phyloP scores from a whole-genome alignment of 2,113 vertebrate genomes.

The Hippocampus zosterae region DNA sequence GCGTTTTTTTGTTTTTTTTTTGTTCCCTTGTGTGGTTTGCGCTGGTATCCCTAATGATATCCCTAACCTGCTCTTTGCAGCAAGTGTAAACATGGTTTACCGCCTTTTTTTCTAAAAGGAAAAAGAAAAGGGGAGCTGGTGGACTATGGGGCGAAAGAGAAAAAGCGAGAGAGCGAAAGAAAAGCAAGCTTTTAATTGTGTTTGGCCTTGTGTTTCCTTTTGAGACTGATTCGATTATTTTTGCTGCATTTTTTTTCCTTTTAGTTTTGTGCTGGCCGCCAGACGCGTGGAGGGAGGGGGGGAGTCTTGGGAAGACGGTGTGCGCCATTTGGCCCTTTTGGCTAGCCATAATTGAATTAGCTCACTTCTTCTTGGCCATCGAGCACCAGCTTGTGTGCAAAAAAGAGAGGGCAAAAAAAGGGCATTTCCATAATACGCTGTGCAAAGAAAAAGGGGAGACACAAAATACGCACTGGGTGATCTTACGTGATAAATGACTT shows the following conservation, averaged over 20 bases:
- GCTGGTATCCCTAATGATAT: neutral
- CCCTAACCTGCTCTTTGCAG: neutral
- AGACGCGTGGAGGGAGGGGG: slow-evolving; percentile 91
- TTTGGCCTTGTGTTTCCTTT: slow-evolving; percentile 94
- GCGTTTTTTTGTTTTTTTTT: too few species aligned
- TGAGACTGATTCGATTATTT: slow-evolving; percentile 98
- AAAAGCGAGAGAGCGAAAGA: slow-evolving; percentile 76
- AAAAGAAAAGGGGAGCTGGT: slow-evolving; percentile 54
- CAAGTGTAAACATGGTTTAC: slow-evolving; percentile 1
- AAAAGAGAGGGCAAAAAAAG: slow-evolving; percentile 74
- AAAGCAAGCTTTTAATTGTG: slow-evolving; percentile 90
- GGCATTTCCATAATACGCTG: slow-evolving; percentile 43
- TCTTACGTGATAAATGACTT: slow-evolving; percentile 32
- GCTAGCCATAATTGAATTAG: slow-evolving; percentile 95
- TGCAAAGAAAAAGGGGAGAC: slow-evolving; percentile 31
- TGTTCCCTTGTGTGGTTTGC: neutral
- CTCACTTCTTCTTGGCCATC: slow-evolving; percentile 92
- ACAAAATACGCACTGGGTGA: slow-evolving; percentile 2
- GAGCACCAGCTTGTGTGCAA: slow-evolving; percentile 82
- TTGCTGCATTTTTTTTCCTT: slow-evolving; percentile 73
- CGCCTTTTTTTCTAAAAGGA: neutral
- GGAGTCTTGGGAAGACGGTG: slow-evolving; percentile 69
- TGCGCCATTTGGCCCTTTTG: slow-evolving; percentile 93
- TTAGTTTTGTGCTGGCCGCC: slow-evolving; percentile 57
- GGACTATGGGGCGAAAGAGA: slow-evolving; percentile 61